Conservation (phyloP, 2,113 vertebrate species). For the Thomomys bottae region DNA sequence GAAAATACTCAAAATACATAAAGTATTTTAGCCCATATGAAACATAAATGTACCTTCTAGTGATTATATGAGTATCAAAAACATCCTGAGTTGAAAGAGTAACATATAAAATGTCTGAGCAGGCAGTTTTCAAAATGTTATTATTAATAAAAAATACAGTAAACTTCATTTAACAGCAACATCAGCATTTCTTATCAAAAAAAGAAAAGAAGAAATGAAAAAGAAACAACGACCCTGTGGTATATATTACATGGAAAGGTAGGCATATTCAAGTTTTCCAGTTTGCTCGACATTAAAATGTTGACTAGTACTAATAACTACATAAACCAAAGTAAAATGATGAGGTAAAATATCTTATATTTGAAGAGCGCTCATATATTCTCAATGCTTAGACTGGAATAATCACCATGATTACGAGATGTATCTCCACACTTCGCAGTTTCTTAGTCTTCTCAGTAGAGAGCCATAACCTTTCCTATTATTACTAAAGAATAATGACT, state of each 20-base stretch:
- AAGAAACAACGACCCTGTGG: too few relatives aligned
- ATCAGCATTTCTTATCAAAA: constrained; percentile 59
- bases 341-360: constrained; percentile 69
- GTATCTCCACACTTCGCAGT: background rate
- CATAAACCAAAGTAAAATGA: constrained; percentile 62
- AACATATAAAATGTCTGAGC: constrained; percentile 59
- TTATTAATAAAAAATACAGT: constrained; percentile 57
- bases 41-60: constrained; percentile 64
- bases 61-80: constrained; percentile 61
- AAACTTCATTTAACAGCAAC: constrained; percentile 51
- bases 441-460: constrained; percentile 36
- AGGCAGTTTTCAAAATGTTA: constrained; percentile 54
- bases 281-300: constrained; percentile 55
- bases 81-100: constrained; percentile 53
- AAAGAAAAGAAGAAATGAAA: too few relatives aligned
- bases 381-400: constrained; percentile 31
- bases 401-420: background rate
- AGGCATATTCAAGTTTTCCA: constrained; percentile 62
- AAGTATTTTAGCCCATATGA: constrained; percentile 45
- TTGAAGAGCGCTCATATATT: constrained; percentile 38
- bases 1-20: constrained; percentile 61
- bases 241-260: constrained; percentile 38
- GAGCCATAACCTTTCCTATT: constrained; percentile 1
- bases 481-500: constrained; percentile 36
- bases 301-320: constrained; percentile 45